Evolutionary conservation across 2,888 invertebrate genomes (phyloP).

Genomic region (Nyleta sp.): DNA sequence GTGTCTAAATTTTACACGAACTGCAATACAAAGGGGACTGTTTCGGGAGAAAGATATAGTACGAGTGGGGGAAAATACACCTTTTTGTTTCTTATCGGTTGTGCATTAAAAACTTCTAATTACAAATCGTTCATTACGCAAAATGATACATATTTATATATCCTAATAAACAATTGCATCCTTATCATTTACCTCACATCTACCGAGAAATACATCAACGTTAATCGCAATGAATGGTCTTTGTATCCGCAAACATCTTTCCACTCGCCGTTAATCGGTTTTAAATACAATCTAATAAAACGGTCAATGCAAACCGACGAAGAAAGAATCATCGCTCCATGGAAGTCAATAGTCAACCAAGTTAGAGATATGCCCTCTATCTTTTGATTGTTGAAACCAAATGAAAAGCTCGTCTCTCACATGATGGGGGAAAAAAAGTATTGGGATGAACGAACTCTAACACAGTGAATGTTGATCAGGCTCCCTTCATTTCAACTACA

Average conservation of each 20-base stretch:
- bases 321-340: slow-evolving; percentile 22
- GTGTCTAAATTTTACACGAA: slow-evolving; percentile 69
- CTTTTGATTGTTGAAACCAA: slow-evolving; percentile 3
- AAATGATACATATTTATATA: slow-evolving; percentile 47
- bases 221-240: slow-evolving; percentile 16
- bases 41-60: slow-evolving; percentile 1
- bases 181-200: slow-evolving; percentile 33
- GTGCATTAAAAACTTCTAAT: slow-evolving; percentile 52
- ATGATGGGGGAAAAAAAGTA: not conserved
- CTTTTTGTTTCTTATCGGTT: not conserved
- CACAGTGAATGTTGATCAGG: no score
- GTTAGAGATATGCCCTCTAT: slow-evolving; percentile 20
- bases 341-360: slow-evolving; percentile 45
- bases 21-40: slow-evolving; percentile 46
- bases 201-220: slow-evolving; percentile 34
- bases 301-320: slow-evolving; percentile 2
- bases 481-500: no score
- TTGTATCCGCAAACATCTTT: no score
- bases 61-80: slow-evolving; percentile 15
- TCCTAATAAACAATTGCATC: slow-evolving; percentile 31
- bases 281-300: not conserved
- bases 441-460: not conserved
- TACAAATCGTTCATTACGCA: slow-evolving; percentile 52
- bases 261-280: not conserved
- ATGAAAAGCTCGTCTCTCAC: slow-evolving; percentile 9